These are phyloP conservation scores for Drosophila tsacasi DNA, from an alignment of 1,140 invertebrate genomes.

Conservation along the genomic window DNA sequence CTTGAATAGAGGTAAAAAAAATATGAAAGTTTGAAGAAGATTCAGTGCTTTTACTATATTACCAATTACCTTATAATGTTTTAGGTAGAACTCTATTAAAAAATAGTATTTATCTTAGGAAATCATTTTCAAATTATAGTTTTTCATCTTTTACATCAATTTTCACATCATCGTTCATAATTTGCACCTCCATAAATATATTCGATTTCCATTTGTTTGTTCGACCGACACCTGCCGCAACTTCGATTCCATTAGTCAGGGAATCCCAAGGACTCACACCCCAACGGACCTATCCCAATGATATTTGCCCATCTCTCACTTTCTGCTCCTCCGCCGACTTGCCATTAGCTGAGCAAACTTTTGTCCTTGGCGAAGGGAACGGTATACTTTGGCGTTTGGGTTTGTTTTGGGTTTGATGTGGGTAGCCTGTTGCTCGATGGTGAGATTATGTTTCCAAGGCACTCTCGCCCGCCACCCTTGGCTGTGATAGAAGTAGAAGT, in stretches of 20 bases:
- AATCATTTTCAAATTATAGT: not conserved
- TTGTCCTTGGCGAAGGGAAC: slow-evolving; percentile 39
- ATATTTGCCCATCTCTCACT: not conserved
- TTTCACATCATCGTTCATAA: not conserved
- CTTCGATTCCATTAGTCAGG: slow-evolving; percentile 38
- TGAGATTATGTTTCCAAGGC: slow-evolving; percentile 28
- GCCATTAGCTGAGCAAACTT: slow-evolving; percentile 52
- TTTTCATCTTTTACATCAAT: not conserved
- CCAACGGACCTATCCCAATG: slow-evolving; percentile 42
- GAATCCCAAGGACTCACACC: slow-evolving; percentile 21
- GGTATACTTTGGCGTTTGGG: slow-evolving; percentile 31
- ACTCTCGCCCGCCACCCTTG: slow-evolving; percentile 9
- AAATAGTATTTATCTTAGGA: not conserved
- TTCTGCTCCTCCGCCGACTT: slow-evolving; percentile 1
- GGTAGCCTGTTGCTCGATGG: slow-evolving; percentile 56
- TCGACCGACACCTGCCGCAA: slow-evolving; percentile 27
- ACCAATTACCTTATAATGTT: not conserved
- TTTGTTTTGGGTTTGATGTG: slow-evolving; percentile 75
- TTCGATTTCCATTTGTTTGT: slow-evolving; percentile 14
- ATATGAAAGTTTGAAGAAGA: not conserved
- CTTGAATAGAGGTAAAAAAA: not conserved
- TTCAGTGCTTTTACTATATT: not conserved
- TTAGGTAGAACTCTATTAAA: too few relatives aligned
- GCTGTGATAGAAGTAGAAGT: not conserved
- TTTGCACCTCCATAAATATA: slow-evolving; percentile 1